A percentile compares a stretch with the other conserved stretches of the same genome.
phyloP scores from a whole-genome alignment of 2,888 invertebrate genomes.

The Epistrophella euchroma region DNA sequence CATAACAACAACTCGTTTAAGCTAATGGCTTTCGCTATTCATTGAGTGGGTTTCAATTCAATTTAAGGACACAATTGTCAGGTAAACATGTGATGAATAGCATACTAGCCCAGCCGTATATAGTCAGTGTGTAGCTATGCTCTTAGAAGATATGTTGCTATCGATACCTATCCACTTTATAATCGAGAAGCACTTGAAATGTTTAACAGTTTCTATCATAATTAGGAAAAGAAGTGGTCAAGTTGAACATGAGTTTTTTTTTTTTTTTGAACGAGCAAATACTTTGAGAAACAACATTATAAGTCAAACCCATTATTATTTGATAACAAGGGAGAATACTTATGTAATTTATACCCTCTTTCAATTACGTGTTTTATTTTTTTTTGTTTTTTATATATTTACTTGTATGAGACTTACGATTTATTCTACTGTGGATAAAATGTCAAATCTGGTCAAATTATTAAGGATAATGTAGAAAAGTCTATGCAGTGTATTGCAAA shows the following conservation, averaged over 20 bases:
- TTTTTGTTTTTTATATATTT: too few species aligned
- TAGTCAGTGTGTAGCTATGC: conserved; percentile 30
- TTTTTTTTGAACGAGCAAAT: background rate
- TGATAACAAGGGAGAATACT: too few species aligned
- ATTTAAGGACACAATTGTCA: conserved; percentile 75
- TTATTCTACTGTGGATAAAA: too few species aligned
- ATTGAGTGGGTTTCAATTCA: conserved; percentile 77
- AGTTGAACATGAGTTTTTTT: background rate
- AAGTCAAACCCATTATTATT: background rate
- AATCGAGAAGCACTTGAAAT: conserved; percentile 66
- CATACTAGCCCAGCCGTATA: conserved; percentile 23
- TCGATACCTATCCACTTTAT: conserved; percentile 51
- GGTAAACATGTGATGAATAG: conserved; percentile 74
- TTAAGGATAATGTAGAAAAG: too few species aligned
- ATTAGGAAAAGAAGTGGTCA: conserved; percentile 23
- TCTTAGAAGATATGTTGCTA: conserved; percentile 50
- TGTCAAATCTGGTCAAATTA: too few species aligned
- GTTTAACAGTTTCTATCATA: conserved; percentile 34
- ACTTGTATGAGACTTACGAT: too few species aligned
- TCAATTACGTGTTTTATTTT: too few species aligned
- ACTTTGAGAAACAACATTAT: background rate
- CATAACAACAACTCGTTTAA: conserved; percentile 78
- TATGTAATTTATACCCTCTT: too few species aligned
- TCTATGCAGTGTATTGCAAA: too few species aligned
- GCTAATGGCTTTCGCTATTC: conserved; percentile 77